Percentiles rank a stretch among this genome's conserved stretches.
Conservation (phyloP, 2,888 invertebrate species). For the Tiliacea citrago region DNA sequence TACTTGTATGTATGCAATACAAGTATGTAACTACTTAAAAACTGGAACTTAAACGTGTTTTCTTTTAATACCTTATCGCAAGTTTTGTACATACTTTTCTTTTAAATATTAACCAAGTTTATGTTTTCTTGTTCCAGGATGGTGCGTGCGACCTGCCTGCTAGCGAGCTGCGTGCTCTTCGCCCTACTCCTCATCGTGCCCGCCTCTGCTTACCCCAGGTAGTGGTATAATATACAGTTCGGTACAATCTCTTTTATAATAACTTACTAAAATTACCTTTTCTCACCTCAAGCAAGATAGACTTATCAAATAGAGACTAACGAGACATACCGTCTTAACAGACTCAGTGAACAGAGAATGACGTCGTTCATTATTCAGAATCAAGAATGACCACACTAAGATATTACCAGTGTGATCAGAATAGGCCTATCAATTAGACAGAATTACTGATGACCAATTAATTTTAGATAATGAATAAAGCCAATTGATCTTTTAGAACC, state of each 20-base stretch:
- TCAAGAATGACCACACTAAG: neutral
- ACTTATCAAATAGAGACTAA: neutral
- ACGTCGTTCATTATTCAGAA: slow-evolving; percentile 7
- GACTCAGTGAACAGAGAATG: neutral
- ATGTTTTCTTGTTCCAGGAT: slow-evolving; percentile 79
- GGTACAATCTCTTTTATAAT: too few species aligned
- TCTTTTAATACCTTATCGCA: too few species aligned
- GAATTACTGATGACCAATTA: neutral
- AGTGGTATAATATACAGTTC: slow-evolving; percentile 76
- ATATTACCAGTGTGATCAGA: neutral
- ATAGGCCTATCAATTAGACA: neutral
- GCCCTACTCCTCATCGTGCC: slow-evolving; percentile 82
- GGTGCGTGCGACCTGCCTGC: slow-evolving; percentile 84
- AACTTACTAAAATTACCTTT: neutral
- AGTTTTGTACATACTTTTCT: neutral
- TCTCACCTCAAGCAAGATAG: neutral
- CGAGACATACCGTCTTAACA: neutral
- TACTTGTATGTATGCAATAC: neutral
- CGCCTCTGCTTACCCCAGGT: slow-evolving; percentile 87
- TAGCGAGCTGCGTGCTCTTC: slow-evolving; percentile 85
- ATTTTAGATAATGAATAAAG: neutral
- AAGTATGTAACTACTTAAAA: neutral
- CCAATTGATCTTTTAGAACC: neutral
- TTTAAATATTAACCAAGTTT: neutral
- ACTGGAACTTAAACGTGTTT: neutral